Base-by-base conservation (phyloP, 2,888 invertebrate genomes). In the Lottia scabra region DNA sequence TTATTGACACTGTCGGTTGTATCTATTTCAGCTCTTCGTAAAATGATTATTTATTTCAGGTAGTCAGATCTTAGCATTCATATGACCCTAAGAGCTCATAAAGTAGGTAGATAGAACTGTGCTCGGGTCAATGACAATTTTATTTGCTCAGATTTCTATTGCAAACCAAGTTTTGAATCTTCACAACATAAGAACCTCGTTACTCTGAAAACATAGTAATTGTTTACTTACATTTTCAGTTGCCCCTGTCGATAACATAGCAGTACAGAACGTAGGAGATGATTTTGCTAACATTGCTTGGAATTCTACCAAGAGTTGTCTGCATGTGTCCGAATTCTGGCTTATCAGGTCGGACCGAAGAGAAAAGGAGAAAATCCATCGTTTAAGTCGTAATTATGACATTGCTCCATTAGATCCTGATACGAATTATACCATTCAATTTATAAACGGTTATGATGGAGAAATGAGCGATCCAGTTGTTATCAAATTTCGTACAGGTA, bases 351-450 rank as follows among this genome's bases (percentile, higher is more conserved):
- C 45, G 16, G 48, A 62, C 1, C 45, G 66, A 16, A 63, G 62
- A 6, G 13, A 15, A 44, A 71, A 56, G 23, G 44, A 45, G 44
- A 66, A 67, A 43, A 23, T 67, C 15, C 63, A 71, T 63, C 66
- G 63, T 38, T 1, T 45, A 30, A 26, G 27, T 38, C 23, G 30
- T 16, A 6, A 56, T 30, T 15, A 56, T 63, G 71, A 68, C 65
- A 44, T 74, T 63, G 71, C 67, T 13, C 65, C 63, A 3, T 65
- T 74, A 10, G 23, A 63, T 15, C 66, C 69, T 12, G 71, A 68
- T 15, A 65, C 65, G 6, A 46, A 67, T 16, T 74, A 74, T 63
- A 63, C 63, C 2, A 43, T 71, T 27, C 27, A 56, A 6, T 46
- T 74, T 26, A 30, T 56, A 12, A 71, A 48, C 5, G 44, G 62